Conservation (phyloP, 2,797 vertebrate genomes). For the Streptopelia turtur region DNA sequence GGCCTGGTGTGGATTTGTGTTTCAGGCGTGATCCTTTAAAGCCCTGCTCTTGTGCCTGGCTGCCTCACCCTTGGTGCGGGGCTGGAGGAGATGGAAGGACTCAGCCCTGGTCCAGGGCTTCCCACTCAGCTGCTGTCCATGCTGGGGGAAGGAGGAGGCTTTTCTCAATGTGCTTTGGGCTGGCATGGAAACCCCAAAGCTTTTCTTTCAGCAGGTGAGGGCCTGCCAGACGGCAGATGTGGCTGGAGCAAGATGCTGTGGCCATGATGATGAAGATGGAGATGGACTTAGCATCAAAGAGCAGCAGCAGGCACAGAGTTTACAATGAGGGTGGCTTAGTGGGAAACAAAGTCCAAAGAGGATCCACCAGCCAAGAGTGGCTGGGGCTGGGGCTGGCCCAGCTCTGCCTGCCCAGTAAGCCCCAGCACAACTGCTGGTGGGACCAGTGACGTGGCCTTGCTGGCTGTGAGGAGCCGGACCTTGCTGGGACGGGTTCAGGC, state of each 20-base stretch:
- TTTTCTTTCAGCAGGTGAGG: not conserved
- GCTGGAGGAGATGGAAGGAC: not conserved
- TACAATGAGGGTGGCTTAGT: not conserved
- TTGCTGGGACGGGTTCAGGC: not conserved
- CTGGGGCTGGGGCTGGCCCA: not conserved
- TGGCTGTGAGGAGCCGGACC: not conserved
- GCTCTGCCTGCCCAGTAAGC: not conserved
- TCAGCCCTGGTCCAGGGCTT: not conserved
- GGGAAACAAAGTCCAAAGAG: not conserved
- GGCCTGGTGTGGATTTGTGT: not conserved
- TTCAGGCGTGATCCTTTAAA: not conserved
- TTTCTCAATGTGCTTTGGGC: not conserved
- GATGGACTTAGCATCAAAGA: not conserved
- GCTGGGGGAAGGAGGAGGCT: not conserved
- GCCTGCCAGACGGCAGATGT: not conserved
- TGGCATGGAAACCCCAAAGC: not conserved
- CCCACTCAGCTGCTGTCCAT: fast-evolving
- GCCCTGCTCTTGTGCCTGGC: not conserved
- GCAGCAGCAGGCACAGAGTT: not conserved
- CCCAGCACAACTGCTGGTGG: not conserved
- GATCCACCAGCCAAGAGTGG: not conserved
- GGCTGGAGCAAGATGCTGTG: not conserved
- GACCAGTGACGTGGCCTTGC: not conserved
- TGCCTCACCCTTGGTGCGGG: fast-evolving
- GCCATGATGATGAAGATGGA: not conserved